Conservation (phyloP, 2,888 invertebrate species). For the Heliothis peltigera region DNA sequence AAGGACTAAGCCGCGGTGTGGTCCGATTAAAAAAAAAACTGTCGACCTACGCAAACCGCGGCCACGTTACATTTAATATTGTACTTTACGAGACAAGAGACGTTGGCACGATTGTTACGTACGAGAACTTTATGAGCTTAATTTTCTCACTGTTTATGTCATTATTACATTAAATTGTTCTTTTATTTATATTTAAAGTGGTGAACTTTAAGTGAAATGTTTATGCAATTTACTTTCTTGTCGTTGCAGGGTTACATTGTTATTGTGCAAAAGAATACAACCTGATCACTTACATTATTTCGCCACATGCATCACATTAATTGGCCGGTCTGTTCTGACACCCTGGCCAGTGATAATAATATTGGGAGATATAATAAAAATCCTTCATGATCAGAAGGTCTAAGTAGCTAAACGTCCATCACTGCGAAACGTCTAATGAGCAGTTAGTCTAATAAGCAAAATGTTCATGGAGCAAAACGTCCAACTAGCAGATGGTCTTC, state of each 20-base stretch:
- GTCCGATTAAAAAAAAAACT: conserved; percentile 59
- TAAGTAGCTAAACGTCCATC: no score
- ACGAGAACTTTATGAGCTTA: conserved; percentile 39
- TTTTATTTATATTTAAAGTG: conserved; percentile 37
- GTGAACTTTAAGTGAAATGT: conserved; percentile 45
- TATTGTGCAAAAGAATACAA: background rate
- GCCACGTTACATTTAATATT: conserved; percentile 53
- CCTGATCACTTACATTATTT: background rate
- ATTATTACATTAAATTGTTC: conserved; percentile 49
- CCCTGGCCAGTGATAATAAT: background rate
- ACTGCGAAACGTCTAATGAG: no score
- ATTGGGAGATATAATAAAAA: no score
- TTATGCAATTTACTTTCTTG: conserved; percentile 30
- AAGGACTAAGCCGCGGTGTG: conserved; percentile 57
- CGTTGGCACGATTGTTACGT: conserved; percentile 47
- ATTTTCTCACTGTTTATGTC: conserved; percentile 49
- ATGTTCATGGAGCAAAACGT: no score
- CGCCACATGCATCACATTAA: background rate
- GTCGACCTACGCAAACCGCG: conserved; percentile 56
- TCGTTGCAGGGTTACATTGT: conserved; percentile 4
- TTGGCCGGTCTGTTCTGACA: background rate
- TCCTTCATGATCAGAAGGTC: no score
- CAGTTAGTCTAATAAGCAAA: no score
- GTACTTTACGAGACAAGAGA: conserved; percentile 48
- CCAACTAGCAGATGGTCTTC: no score